Base-by-base conservation (phyloP, 2,888 invertebrate genomes). In the Acanthosepion pharaonis region DNA sequence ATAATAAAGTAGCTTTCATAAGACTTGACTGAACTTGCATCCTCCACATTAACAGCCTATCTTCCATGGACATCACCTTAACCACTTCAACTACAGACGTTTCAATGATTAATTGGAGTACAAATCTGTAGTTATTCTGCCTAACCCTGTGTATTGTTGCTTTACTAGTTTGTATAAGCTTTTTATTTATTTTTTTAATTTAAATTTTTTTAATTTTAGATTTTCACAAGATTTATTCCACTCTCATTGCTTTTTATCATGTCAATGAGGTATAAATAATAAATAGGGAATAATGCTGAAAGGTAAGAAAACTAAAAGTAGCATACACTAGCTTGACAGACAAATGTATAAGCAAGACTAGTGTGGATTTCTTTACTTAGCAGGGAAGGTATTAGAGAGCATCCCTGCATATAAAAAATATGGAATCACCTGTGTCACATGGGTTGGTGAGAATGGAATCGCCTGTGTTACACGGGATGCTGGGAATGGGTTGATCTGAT, bases 371-470 rank as follows among this genome's bases (percentile, higher is more conserved):
- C n/a, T 78, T 25, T 78, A 28, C 28, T 28, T 23, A 28, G 78
- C 78, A 78, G 78, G 78, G 55, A 78, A 78, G 28, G 78, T 28
- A 25, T 78, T 78, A 78, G 25, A 78, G 78, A 78, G 78, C 78
- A 78, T 78, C 78, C 78, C 78, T 8, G 78, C 78, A 78, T 78
- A 78, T 78, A 78, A 78, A 78, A 78, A 78, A 78, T n/a, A 78
- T 78, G 78, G 78, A 78, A 78, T 78, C 78, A 78, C 78, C 78
- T 78, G 78, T 78, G 78, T 78, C 78, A n/a, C 78, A 78, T 78
- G 28, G 78, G 78, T 78, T 78, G 42, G 42, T 42, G 42, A 42
- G 42, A 42, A 42, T 42, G 42, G 42, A 42, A 42, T 42, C 42
- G 42, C 28, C 78, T 78, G 78, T 78, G 78, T 28, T 78, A 78